These are phyloP conservation scores for Thymelicus lineola DNA, from an alignment of 2,888 invertebrate genomes.

Conservation along the genomic window DNA sequence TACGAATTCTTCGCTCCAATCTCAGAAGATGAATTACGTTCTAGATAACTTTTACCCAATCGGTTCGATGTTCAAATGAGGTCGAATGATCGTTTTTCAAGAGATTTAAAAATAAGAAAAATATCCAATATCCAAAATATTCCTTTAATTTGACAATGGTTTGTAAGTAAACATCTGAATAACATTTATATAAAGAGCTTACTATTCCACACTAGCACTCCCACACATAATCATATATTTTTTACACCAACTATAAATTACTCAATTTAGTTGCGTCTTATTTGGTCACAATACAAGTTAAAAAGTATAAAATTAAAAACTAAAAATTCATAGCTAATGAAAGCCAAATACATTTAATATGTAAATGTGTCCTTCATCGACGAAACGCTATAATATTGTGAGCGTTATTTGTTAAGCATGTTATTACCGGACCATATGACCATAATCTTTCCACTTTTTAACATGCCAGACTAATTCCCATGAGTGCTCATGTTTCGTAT, in stretches of 20 bases:
- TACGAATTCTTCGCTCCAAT: background rate
- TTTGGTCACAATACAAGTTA: background rate
- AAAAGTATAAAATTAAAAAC: too few relatives aligned
- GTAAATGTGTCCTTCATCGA: too few relatives aligned
- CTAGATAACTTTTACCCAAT: background rate
- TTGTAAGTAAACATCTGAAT: conserved; percentile 16
- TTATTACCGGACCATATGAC: too few relatives aligned
- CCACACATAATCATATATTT: conserved; percentile 18
- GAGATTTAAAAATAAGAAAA: background rate
- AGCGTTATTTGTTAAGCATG: too few relatives aligned
- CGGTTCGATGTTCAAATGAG: too few relatives aligned
- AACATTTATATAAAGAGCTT: conserved; percentile 28
- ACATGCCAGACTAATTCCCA: too few relatives aligned
- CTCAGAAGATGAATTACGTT: background rate
- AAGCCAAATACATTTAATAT: too few relatives aligned
- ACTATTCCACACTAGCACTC: conserved; percentile 1
- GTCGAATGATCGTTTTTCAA: too few relatives aligned
- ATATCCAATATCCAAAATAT: conserved; percentile 22
- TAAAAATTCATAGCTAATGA: too few relatives aligned
- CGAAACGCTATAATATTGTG: too few relatives aligned
- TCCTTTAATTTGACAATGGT: conserved; percentile 24
- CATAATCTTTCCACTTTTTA: too few relatives aligned
- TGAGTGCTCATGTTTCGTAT: too few relatives aligned
- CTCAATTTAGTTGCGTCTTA: background rate
- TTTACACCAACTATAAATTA: background rate